Evolutionary conservation across 2,113 vertebrate genomes (phyloP), one percentile per base, ranked within the genome.

Genomic region (Quiscalus mexicanus): DNA sequence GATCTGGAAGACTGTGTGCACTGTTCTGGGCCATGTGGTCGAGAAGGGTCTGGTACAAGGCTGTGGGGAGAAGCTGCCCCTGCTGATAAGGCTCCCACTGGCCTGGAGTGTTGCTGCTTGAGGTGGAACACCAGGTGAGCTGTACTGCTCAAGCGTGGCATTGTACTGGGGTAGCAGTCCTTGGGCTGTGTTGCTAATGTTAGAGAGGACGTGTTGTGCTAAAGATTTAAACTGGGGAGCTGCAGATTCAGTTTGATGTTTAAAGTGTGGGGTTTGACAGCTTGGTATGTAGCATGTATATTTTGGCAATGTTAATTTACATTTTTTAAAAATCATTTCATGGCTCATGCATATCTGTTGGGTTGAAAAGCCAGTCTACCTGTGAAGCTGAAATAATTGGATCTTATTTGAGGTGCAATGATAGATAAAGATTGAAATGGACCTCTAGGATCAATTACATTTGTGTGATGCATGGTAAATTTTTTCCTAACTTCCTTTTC

Each of bases 21-120:
- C 77, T 63, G 1, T 23, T n/a, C 41, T 62, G 45, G 58, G 11
- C 37, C 0, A 0, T 19, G 25, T 8, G 55, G 12, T 20, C 0
- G 0, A 31, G 19, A 21, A 65, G 10, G 39, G 14, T 62, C 31
- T 77, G 60, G 18, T 23, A 11, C 53, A 11, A 25, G 24, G 27
- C 27, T 56, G 11, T 31, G 55, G 24, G n/a, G 39, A 37, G 12
- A 12, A 39, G 42, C 2, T 86, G 24, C 10, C 27, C 6, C 31
- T 49, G 22, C 47, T 37, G 33, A 7, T 23, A 6, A 19, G 10
- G 28, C 33, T 91, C 33, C 73, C 6, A 1, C 28, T 62, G 27
- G 20, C 33, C 50, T 50, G 19, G 12, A 70, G n/a, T 45, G n/a
- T 33, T 89, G 35, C 63, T 56, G 53, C 63, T 47, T 0, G 0